These are phyloP conservation scores for Sminthurinus aureus DNA, from an alignment of 2,888 invertebrate species.

Conservation along the genomic window DNA sequence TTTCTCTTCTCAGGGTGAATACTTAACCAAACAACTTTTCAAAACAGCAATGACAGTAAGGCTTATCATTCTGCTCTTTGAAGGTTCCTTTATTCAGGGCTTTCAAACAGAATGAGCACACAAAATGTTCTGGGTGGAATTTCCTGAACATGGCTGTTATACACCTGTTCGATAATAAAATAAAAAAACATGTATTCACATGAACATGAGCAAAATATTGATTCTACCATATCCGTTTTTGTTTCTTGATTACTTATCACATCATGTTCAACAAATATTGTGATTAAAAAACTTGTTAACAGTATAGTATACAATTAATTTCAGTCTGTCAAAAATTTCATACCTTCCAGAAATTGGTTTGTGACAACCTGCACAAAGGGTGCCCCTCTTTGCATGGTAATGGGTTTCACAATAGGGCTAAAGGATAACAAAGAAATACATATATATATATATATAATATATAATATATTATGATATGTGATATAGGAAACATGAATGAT, in stretches of 20 bases:
- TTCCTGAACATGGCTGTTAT: slow-evolving; percentile 99
- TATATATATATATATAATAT: too few relatives aligned
- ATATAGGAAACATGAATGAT: too few relatives aligned
- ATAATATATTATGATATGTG: too few relatives aligned
- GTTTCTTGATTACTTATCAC: too few relatives aligned
- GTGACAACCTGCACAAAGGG: slow-evolving; percentile 96
- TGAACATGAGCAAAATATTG: too few relatives aligned
- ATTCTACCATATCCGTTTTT: too few relatives aligned
- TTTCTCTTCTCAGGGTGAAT: slow-evolving; percentile 14
- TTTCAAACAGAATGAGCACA: slow-evolving; percentile 98
- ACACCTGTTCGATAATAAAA: slow-evolving; percentile 79
- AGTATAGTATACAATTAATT: too few relatives aligned
- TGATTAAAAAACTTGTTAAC: too few relatives aligned
- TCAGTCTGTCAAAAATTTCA: too few relatives aligned
- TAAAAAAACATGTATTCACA: too few relatives aligned
- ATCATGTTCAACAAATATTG: too few relatives aligned
- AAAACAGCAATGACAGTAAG: slow-evolving; percentile 98
- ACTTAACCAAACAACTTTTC: slow-evolving; percentile 93
- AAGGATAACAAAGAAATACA: background rate
- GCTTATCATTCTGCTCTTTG: slow-evolving; percentile 98
- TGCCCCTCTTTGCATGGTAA: slow-evolving; percentile 96
- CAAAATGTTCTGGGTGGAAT: slow-evolving; percentile 99
- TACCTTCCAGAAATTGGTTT: slow-evolving; percentile 91
- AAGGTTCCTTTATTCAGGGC: slow-evolving; percentile 99
- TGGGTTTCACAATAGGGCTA: slow-evolving; percentile 88